Evolutionary conservation across 2,113 vertebrate species (phyloP).

Genomic region (Embiotoca jacksoni): DNA sequence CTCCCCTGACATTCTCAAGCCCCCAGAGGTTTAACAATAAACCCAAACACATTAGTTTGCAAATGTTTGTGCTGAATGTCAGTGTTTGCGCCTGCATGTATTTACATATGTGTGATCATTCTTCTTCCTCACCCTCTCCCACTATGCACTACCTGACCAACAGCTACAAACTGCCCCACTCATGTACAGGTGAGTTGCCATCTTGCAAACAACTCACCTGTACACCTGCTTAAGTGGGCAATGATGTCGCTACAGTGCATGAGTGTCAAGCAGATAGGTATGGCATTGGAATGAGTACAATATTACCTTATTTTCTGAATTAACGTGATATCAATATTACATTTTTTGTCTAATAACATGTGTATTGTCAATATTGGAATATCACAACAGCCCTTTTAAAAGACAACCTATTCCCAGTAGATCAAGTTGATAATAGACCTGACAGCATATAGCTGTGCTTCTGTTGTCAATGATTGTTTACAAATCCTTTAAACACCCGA

Average conservation of each 20-base stretch:
- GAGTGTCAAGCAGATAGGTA: too few relatives aligned
- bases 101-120: slow-evolving; percentile 8
- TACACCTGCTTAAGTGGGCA: too few relatives aligned
- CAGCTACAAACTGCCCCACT: not conserved
- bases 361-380: too few relatives aligned
- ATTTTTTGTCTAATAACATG: too few relatives aligned
- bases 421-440: not conserved
- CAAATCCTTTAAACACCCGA: slow-evolving; percentile 13
- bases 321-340: too few relatives aligned
- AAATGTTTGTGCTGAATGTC: slow-evolving; percentile 6
- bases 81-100: not conserved
- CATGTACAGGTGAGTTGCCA: not conserved
- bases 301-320: too few relatives aligned
- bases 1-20: slow-evolving; percentile 22
- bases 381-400: too few relatives aligned
- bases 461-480: not conserved
- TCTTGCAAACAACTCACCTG: not conserved
- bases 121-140: not conserved
- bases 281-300: too few relatives aligned
- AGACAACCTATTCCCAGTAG: not conserved
- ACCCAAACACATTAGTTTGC: slow-evolving; percentile 52
- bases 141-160: not conserved
- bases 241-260: too few relatives aligned
- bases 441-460: not conserved
- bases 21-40: slow-evolving; percentile 13